Conservation (phyloP, 30 jellyfish, hydroid and myxozoan species). For the Nemopilema nomurai region DNA sequence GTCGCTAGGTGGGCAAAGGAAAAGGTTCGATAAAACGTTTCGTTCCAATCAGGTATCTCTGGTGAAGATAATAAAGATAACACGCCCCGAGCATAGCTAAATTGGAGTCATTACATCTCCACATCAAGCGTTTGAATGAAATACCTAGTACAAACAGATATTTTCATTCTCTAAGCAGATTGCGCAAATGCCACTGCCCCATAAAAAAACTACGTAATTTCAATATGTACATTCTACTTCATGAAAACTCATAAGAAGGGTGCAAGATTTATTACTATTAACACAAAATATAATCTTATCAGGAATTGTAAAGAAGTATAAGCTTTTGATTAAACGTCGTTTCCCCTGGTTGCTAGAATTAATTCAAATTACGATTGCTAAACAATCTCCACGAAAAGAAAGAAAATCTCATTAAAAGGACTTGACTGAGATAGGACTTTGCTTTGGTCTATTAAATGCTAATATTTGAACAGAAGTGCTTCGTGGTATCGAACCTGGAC, state of each 20-base stretch:
- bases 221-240: neutral
- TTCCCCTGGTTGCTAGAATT: neutral
- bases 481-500: neutral
- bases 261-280: neutral
- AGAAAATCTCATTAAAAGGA: neutral
- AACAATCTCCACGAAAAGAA: neutral
- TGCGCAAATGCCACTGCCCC: no score
- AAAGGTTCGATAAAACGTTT: neutral
- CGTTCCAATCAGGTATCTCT: no score
- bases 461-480: neutral
- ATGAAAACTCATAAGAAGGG: neutral
- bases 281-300: neutral
- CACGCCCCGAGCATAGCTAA: no score
- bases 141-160: no score
- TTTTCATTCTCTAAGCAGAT: no score
- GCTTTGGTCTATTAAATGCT: neutral
- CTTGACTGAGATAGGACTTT: neutral
- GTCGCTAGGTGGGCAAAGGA: neutral
- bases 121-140: no score
- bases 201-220: no score
- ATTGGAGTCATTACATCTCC: no score
- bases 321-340: neutral
- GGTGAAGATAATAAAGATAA: no score
- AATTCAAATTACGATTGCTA: neutral
- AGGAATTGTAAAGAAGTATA: no score